Evolutionary conservation across 2,888 invertebrate genomes (phyloP).

Genomic region (Callinectes sapidus): DNA sequence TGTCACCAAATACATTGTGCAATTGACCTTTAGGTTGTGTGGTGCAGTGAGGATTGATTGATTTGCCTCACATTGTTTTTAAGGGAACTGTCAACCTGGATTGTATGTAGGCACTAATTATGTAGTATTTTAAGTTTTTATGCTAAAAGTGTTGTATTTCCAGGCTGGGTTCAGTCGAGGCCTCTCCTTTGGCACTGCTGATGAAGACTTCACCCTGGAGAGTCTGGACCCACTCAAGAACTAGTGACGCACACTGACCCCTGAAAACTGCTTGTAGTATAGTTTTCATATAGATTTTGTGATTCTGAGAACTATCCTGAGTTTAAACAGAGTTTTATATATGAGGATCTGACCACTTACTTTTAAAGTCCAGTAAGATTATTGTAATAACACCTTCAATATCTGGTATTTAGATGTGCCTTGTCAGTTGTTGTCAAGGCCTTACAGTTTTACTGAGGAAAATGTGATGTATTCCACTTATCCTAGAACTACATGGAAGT

Average conservation of each 20-base stretch:
- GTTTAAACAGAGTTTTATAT: not conserved
- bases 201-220: conserved; percentile 95
- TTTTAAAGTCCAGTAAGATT: not conserved
- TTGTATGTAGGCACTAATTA: not conserved
- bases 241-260: conserved; percentile 74
- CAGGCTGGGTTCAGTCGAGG: conserved; percentile 94
- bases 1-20: not conserved
- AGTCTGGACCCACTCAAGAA: conserved; percentile 94
- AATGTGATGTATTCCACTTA: not conserved
- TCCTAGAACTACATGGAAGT: not conserved
- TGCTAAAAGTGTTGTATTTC: conserved; percentile 74
- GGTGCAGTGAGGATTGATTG: too few species aligned
- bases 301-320: not conserved
- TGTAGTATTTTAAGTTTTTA: too few species aligned
- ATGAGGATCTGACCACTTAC: not conserved
- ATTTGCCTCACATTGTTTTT: too few species aligned
- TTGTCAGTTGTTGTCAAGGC: conserved; percentile 3
- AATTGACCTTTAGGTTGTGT: not conserved
- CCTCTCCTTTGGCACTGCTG: conserved; percentile 84
- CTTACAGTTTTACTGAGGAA: not conserved
- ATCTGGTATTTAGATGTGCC: conserved; percentile 6
- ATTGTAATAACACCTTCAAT: not conserved
- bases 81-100: not conserved
- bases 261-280: not conserved
- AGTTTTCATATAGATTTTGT: conserved; percentile 62